Evolutionary conservation across 2,797 vertebrate genomes (phyloP).

Genomic region (Clarias pachynema): DNA sequence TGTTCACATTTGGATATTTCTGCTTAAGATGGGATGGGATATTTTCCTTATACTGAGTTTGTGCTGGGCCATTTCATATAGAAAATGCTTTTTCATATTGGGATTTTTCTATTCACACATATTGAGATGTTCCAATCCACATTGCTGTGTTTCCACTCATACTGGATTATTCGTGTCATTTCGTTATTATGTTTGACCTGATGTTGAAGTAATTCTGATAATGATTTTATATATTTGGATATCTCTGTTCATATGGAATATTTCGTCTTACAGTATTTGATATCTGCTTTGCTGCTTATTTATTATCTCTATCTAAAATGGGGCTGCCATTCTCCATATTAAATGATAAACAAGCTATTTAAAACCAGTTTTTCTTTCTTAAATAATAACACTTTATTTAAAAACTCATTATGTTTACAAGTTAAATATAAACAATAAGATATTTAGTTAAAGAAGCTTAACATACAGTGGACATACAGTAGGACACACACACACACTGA

Average conservation of each 20-base stretch:
- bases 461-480: too few species aligned
- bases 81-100: background rate
- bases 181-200: background rate
- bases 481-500: too few species aligned
- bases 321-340: too few species aligned
- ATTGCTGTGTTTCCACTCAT: background rate
- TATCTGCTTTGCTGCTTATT: background rate
- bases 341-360: too few species aligned
- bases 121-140: background rate
- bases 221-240: background rate
- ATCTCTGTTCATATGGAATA: background rate
- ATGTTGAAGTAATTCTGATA: background rate
- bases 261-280: background rate
- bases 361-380: too few species aligned
- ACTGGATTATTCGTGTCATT: background rate
- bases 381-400: too few species aligned
- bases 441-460: too few species aligned
- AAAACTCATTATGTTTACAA: too few species aligned
- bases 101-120: background rate
- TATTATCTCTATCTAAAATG: background rate
- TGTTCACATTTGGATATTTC: background rate
- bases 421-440: too few species aligned
- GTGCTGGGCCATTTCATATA: too few species aligned
- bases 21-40: background rate
- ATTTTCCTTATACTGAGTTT: background rate